Evolutionary conservation across 2,888 invertebrate genomes (phyloP).

Genomic region (Drosophila infuscata): DNA sequence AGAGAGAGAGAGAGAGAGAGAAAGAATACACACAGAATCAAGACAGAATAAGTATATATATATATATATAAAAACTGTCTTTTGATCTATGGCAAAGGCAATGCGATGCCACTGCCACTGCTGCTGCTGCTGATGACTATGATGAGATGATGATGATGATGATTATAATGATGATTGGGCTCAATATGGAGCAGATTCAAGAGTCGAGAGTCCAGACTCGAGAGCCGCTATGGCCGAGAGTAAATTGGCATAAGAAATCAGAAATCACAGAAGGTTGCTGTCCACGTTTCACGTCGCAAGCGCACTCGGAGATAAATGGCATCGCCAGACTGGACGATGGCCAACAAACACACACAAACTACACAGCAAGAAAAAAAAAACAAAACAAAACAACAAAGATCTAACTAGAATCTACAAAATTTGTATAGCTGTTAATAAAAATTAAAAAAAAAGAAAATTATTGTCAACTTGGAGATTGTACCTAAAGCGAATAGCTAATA

Average conservation of each 20-base stretch:
- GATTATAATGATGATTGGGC: constrained; percentile 51
- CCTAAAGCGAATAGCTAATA: not conserved
- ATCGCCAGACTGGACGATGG: constrained; percentile 36
- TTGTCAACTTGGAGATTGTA: not conserved
- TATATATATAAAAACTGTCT: constrained; percentile 62
- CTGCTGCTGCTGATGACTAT: constrained; percentile 32
- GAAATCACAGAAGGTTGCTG: constrained; percentile 80
- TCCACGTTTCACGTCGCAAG: constrained; percentile 47
- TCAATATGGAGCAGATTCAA: constrained; percentile 70
- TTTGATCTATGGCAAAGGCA: constrained; percentile 73
- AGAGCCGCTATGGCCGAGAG: constrained; percentile 52
- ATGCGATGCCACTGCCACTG: constrained; percentile 19
- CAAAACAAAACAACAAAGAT: not conserved
- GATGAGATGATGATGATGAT: constrained; percentile 51
- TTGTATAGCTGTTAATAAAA: not conserved
- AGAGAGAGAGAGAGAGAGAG: not conserved
- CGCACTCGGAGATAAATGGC: constrained; percentile 74
- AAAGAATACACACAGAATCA: constrained; percentile 5
- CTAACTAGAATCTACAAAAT: not conserved
- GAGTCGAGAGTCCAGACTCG: constrained; percentile 6
- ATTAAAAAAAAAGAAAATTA: not conserved
- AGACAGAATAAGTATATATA: constrained; percentile 33
- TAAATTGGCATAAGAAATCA: constrained; percentile 83
- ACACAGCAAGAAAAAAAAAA: constrained; percentile 1
- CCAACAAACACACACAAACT: constrained; percentile 13